Evolutionary conservation across 2,888 invertebrate genomes (phyloP).

Genomic region (Plagodis pulveraria): DNA sequence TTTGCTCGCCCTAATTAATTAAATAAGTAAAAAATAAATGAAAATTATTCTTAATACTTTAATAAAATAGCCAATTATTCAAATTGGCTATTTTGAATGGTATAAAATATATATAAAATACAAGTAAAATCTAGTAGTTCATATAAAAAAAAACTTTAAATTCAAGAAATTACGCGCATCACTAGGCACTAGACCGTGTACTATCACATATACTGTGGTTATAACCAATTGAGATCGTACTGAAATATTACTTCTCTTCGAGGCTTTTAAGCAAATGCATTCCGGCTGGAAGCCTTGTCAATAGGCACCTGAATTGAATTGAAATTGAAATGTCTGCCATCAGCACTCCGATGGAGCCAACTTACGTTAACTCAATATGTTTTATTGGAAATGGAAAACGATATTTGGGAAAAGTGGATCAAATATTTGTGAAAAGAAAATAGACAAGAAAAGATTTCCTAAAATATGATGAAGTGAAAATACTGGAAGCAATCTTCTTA

Average conservation of each 20-base stretch:
- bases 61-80: no score
- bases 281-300: conserved; percentile 43
- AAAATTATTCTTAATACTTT: no score
- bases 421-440: not conserved
- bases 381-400: conserved; percentile 30
- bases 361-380: conserved; percentile 31
- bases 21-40: no score
- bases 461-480: not conserved
- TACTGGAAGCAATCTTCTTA: no score
- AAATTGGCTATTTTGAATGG: no score
- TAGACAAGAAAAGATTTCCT: not conserved
- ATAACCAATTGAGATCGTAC: conserved; percentile 16
- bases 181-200: conserved; percentile 3
- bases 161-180: not conserved
- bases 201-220: not conserved
- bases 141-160: not conserved
- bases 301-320: conserved; percentile 49
- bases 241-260: conserved; percentile 45
- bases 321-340: conserved; percentile 44
- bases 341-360: conserved; percentile 31
- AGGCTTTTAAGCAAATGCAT: conserved; percentile 58
- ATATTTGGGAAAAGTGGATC: conserved; percentile 13
- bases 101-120: no score
- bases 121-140: no score
- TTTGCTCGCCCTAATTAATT: no score